These are phyloP conservation scores for Centropus unirufus DNA, from an alignment of 2,113 vertebrate genomes.

Conservation along the genomic window DNA sequence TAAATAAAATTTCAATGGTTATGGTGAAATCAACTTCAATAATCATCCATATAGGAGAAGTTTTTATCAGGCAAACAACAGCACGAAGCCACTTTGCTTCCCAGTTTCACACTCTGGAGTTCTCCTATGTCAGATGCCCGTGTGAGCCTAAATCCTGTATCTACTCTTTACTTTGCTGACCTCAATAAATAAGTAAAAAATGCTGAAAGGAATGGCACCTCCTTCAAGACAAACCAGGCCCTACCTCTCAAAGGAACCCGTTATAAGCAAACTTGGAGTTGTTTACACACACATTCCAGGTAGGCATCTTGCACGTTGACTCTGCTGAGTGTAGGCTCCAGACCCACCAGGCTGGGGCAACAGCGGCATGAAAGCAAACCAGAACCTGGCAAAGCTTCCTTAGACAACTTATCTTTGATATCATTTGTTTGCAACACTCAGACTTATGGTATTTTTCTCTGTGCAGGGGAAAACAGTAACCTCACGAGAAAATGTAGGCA, in stretches of 20 bases:
- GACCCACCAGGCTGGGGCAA: background rate
- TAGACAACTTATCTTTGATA: background rate
- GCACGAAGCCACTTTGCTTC: constrained; percentile 65
- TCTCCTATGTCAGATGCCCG: constrained; percentile 57
- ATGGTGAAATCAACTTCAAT: background rate
- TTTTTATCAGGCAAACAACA: constrained; percentile 65
- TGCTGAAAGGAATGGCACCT: constrained; percentile 32
- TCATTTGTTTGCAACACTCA: background rate
- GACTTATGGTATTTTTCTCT: background rate
- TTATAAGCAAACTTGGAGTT: constrained; percentile 16
- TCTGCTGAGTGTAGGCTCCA: background rate
- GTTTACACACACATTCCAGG: constrained; percentile 45
- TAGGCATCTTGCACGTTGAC: background rate
- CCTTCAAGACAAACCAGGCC: background rate
- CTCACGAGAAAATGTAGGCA: background rate
- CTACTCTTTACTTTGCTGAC: constrained; percentile 63
- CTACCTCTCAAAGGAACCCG: background rate
- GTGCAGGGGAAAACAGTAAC: background rate
- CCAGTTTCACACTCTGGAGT: constrained; percentile 74
- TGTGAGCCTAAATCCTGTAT: constrained; percentile 53
- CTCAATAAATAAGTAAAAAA: constrained; percentile 64
- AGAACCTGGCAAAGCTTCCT: background rate
- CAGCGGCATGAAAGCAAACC: background rate
- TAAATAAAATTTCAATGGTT: constrained; percentile 18
- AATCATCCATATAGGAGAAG: background rate